Percentiles rank a stretch among this genome's conserved stretches.
Conservation (phyloP, 2,888 invertebrate species). For the Harpalus rubripes region DNA sequence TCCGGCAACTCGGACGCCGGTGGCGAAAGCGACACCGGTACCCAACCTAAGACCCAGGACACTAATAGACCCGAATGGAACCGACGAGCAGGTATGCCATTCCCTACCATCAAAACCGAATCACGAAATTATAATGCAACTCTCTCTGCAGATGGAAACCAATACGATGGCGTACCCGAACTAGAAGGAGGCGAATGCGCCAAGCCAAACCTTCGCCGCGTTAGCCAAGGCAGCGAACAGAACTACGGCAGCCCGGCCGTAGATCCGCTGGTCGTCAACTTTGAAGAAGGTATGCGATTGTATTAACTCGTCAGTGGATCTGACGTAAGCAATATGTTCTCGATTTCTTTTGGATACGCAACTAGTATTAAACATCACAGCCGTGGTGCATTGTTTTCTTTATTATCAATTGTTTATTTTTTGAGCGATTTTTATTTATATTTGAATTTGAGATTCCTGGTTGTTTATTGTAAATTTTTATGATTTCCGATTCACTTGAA, state of each 20-base stretch:
- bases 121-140: no score
- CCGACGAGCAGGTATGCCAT: slow-evolving; percentile 63
- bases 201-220: slow-evolving; percentile 60
- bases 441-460: slow-evolving; percentile 50
- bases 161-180: slow-evolving; percentile 58
- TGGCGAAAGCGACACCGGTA: slow-evolving; percentile 69
- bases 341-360: slow-evolving; percentile 30
- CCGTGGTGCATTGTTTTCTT: slow-evolving; percentile 53
- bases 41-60: slow-evolving; percentile 67
- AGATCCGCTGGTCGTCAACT: slow-evolving; percentile 87
- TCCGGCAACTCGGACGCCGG: slow-evolving; percentile 69
- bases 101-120: neutral
- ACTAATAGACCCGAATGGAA: slow-evolving; percentile 66
- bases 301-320: slow-evolving; percentile 59
- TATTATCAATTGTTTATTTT: slow-evolving; percentile 65
- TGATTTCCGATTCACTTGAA: slow-evolving; percentile 65
- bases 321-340: slow-evolving; percentile 51
- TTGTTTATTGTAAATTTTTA: slow-evolving; percentile 64
- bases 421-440: slow-evolving; percentile 60
- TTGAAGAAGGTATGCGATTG: slow-evolving; percentile 90
- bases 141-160: slow-evolving; percentile 48
- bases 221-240: slow-evolving; percentile 72
- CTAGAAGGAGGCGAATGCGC: slow-evolving; percentile 64
- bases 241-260: slow-evolving; percentile 78
- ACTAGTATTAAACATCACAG: slow-evolving; percentile 53